phyloP scores from a whole-genome alignment of 2,888 invertebrate species.

The Dascillus cervinus region DNA sequence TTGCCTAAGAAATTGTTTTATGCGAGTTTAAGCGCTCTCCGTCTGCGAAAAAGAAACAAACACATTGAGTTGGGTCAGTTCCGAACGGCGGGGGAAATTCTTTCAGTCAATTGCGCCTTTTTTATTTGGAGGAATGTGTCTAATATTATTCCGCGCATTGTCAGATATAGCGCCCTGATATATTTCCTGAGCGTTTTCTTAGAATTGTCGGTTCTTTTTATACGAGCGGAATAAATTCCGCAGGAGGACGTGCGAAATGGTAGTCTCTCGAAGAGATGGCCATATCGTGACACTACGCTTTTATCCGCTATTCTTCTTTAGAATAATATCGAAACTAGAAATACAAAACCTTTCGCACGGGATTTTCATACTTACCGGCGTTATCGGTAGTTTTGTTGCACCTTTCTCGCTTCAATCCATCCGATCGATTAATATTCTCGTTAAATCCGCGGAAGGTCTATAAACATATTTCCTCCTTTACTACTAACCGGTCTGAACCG shows the following conservation, averaged over 20 bases:
- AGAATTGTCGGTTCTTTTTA: constrained; percentile 31
- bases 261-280: constrained; percentile 25
- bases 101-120: constrained; percentile 4
- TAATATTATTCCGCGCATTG: constrained; percentile 26
- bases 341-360: constrained; percentile 14
- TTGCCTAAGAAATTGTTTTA: constrained; percentile 18
- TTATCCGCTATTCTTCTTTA: constrained; percentile 22
- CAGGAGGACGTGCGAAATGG: constrained; percentile 31
- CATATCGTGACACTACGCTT: constrained; percentile 24
- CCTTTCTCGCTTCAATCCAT: too few species aligned
- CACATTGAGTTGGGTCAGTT: too few species aligned
- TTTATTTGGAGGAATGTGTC: constrained; percentile 6
- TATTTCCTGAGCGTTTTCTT: constrained; percentile 25
- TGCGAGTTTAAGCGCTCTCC: constrained; percentile 13
- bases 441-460: too few species aligned
- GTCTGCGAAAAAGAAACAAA: too few species aligned
- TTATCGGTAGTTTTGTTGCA: too few species aligned
- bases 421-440: too few species aligned
- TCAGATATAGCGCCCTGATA: constrained; percentile 25
- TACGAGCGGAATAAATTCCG: constrained; percentile 29
- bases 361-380: constrained; percentile 14
- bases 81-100: too few species aligned
- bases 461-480: too few species aligned
- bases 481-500: too few species aligned
- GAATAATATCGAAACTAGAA: constrained; percentile 17